Evolutionary conservation across 2,113 vertebrate genomes (phyloP), one percentile per base, ranked within the genome.

Genomic region (Bettongia penicillata): DNA sequence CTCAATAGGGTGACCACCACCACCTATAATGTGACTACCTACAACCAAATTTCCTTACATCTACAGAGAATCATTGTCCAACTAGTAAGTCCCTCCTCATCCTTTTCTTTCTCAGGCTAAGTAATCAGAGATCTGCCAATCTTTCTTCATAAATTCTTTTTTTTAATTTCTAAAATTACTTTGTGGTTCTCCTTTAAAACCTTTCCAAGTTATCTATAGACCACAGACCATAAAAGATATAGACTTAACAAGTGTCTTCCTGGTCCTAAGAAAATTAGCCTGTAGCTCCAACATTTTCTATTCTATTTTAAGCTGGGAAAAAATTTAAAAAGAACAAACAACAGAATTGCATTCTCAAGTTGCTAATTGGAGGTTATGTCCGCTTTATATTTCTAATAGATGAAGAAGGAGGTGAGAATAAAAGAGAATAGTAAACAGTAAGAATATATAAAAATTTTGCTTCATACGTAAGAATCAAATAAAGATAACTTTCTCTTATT

Each of bases 241-340:
- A 77, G 52, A 95, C 10, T 51, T 31, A 55, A 51, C 0, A 3
- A 95, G 53, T 90, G 51, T 92, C 3, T 84, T 55, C 93, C 84
- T 94, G 93, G 95, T 50, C 90, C 92, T 28, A 16, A 92, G 91
- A 95, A 95, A 96, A 93, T 93, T 95, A 93, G 92, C 51, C 95
- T 94, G 48, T 22, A 90, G 93, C 47, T 57, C 19, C 50, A 93
- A 50, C 52, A 93, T 53, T 89, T 28, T 93, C 84, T 94, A 89
- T 25, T 94, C 91, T 68, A 95, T 91, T 92, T 93, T 47, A 90
- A 90, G 68, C 91, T 68, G 84, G 37, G 10, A 92, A 31, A 53
- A 77, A 77, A 37, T 19, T 77, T 77, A 61, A 93, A 97, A 96
- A 55, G 19, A 26, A 93, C 47, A 93, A 5, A 90, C 11, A 93